Evolutionary conservation across 2,113 vertebrate genomes (phyloP).

Genomic region (Proterorhinus semilunaris): DNA sequence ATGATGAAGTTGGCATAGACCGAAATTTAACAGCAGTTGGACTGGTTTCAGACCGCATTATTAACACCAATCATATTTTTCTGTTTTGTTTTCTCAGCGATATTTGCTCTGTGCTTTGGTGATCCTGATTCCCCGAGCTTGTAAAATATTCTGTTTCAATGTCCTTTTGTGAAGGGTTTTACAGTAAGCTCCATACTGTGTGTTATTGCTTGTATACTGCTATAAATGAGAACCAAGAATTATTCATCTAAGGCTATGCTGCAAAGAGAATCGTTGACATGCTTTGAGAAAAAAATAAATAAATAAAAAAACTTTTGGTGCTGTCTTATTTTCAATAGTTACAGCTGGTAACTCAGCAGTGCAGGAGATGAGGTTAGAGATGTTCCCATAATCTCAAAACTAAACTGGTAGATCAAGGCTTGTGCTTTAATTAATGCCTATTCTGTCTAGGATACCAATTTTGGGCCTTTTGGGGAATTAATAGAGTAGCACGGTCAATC

Average conservation of each 20-base stretch:
- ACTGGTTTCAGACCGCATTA: too few relatives aligned
- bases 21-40: background rate
- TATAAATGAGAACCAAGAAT: slow-evolving; percentile 43
- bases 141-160: slow-evolving; percentile 36
- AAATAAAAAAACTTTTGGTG: slow-evolving; percentile 30
- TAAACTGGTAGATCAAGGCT: slow-evolving; percentile 15
- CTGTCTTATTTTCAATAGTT: slow-evolving; percentile 36
- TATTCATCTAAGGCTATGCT: slow-evolving; percentile 33
- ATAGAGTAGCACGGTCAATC: too few relatives aligned
- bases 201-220: slow-evolving; percentile 38
- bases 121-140: slow-evolving; percentile 24
- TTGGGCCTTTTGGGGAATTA: too few relatives aligned
- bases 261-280: slow-evolving; percentile 35
- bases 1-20: background rate
- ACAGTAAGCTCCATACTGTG: slow-evolving; percentile 34
- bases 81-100: background rate
- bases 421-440: too few relatives aligned
- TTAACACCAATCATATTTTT: slow-evolving; percentile 3
- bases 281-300: slow-evolving; percentile 10
- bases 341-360: slow-evolving; percentile 40
- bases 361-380: slow-evolving; percentile 35
- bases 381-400: slow-evolving; percentile 34
- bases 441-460: too few relatives aligned
- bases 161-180: slow-evolving; percentile 26
- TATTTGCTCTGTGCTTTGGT: slow-evolving; percentile 25